Evolutionary conservation across 1,140 invertebrate genomes (phyloP).

Genomic region (Mizuhopecten yessoensis): DNA sequence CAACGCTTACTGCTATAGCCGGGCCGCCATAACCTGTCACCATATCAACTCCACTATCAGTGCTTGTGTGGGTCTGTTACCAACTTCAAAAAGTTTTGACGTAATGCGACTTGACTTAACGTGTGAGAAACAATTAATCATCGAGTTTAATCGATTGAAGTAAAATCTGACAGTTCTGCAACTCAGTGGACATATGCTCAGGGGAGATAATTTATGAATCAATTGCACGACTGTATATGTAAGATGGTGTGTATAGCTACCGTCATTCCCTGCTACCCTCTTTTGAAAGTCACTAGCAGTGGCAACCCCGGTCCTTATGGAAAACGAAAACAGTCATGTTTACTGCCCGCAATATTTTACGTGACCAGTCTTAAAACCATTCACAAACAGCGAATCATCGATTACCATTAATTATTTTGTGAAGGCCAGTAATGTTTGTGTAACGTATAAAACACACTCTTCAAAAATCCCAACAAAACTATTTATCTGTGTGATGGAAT

Average conservation of each 20-base stretch:
- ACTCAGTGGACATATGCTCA: conserved; percentile 12
- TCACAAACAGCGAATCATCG: no score
- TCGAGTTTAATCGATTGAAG: background rate
- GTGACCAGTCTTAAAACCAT: no score
- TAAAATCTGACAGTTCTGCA: conserved; percentile 34
- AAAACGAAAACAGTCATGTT: no score
- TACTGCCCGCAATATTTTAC: no score
- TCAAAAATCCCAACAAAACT: no score
- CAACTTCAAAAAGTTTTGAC: conserved; percentile 27
- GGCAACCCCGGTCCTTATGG: no score
- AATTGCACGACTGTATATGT: background rate
- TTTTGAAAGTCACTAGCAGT: background rate
- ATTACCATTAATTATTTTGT: no score
- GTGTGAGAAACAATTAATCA: conserved; percentile 18
- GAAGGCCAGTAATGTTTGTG: no score
- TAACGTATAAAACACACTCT: no score
- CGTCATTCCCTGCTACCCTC: background rate
- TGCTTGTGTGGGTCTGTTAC: background rate
- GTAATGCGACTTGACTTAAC: conserved; percentile 38
- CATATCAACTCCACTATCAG: background rate
- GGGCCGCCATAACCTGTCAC: background rate
- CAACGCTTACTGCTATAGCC: background rate
- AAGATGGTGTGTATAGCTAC: background rate
- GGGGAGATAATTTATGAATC: conserved; percentile 22
- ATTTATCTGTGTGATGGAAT: no score